Evolutionary conservation across 2,113 vertebrate species (phyloP).

Genomic region (Siniperca knerii): DNA sequence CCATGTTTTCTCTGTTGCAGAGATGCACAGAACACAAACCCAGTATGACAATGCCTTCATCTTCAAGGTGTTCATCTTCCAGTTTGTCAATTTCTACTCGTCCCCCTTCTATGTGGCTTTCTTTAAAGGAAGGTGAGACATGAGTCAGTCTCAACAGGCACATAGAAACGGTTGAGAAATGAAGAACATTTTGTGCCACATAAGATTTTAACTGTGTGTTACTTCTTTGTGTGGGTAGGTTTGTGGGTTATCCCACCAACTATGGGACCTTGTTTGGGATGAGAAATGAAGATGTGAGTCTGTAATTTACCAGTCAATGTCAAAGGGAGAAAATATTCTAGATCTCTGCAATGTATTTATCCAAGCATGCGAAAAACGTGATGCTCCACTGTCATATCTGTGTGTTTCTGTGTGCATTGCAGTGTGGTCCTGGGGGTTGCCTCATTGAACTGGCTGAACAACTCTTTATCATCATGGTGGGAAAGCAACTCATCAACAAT

Average conservation of each 20-base stretch:
- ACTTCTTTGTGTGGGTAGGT: constrained; percentile 69
- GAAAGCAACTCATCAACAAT: constrained; percentile 87
- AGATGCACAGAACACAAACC: constrained; percentile 89
- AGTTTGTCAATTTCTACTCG: constrained; percentile 89
- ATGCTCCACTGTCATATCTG: neutral
- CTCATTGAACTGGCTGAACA: constrained; percentile 86
- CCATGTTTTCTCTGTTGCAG: constrained; percentile 63
- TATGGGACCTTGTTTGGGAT: constrained; percentile 86
- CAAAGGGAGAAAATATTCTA: neutral
- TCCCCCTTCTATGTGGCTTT: constrained; percentile 89
- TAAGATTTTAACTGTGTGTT: neutral
- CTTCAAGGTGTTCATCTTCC: constrained; percentile 90
- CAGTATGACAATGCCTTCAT: constrained; percentile 88
- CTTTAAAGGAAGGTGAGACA: constrained; percentile 87
- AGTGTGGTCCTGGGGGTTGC: constrained; percentile 86
- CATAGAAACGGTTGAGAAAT: neutral
- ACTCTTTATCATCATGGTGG: constrained; percentile 89
- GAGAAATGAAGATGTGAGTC: constrained; percentile 87
- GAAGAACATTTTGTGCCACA: neutral
- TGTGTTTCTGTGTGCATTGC: constrained; percentile 49
- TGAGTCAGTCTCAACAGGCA: neutral
- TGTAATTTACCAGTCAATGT: neutral
- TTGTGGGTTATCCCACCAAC: constrained; percentile 86
- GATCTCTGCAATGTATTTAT: neutral
- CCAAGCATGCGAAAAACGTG: neutral